A percentile compares a stretch with the other conserved stretches of the same genome.
Evolutionary conservation across 2,797 vertebrate species (phyloP).

Genomic region (Mus spretus): DNA sequence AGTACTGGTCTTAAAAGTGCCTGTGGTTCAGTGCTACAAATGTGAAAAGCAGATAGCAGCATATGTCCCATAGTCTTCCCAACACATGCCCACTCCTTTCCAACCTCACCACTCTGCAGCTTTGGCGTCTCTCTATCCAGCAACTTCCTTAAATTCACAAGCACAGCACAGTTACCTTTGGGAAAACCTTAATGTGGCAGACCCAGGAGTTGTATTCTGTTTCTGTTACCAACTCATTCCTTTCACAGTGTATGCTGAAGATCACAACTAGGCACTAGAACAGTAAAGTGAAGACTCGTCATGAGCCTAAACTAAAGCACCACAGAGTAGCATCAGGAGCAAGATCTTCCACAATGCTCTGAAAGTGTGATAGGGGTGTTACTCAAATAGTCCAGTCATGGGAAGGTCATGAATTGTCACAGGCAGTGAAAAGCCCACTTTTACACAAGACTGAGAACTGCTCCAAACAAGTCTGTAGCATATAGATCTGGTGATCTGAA

Average conservation of each 20-base stretch:
- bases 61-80: neutral
- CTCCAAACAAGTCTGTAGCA: neutral
- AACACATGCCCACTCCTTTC: neutral
- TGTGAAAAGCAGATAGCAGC: neutral
- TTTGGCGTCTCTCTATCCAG: no score
- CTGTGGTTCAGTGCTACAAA: neutral
- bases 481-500: neutral
- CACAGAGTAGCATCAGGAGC: neutral
- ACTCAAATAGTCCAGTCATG: neutral
- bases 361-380: neutral
- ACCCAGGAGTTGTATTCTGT: no score
- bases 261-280: neutral
- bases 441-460: neutral
- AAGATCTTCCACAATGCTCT: neutral
- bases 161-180: neutral
- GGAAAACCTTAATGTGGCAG: neutral
- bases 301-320: no score
- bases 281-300: no score
- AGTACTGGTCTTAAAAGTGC: neutral
- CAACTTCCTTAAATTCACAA: neutral
- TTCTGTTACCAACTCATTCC: neutral
- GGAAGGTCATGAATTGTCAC: neutral
- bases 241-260: neutral
- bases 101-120: rapidly evolving
- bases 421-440: neutral